A percentile compares a stretch with the other conserved stretches of the same genome.
These are phyloP conservation scores for Otolemur crassicaudatus DNA, from an alignment of 2,797 vertebrate species.

Conservation along the genomic window DNA sequence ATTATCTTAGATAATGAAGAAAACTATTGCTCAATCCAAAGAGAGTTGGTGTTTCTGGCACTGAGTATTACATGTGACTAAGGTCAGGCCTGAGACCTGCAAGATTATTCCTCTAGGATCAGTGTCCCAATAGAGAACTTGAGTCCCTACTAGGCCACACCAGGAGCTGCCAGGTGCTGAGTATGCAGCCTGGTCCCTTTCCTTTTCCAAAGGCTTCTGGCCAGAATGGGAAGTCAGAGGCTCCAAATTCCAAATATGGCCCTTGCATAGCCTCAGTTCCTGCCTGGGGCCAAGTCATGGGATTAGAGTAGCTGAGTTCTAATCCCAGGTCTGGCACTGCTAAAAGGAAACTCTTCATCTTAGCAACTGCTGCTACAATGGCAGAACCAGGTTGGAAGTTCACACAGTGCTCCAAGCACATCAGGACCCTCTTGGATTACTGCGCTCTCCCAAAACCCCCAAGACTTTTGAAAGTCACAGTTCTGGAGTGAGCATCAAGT, in stretches of 20 bases:
- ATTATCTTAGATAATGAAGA: not conserved
- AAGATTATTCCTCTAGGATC: not conserved
- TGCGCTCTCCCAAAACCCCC: not conserved
- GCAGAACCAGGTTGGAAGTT: not conserved
- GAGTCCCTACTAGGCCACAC: not conserved
- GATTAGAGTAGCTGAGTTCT: not conserved
- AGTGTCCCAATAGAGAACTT: not conserved
- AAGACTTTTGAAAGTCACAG: not conserved
- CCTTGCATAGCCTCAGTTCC: not conserved
- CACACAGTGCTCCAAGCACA: not conserved
- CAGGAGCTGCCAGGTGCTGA: not conserved
- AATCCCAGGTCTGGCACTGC: not conserved
- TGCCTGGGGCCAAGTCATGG: not conserved
- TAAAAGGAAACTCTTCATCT: not conserved
- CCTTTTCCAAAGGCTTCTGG: not conserved
- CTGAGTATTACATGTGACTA: not conserved
- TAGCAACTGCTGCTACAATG: not conserved
- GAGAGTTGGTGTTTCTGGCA: constrained; percentile 36
- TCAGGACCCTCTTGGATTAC: not conserved
- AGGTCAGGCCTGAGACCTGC: constrained; percentile 28
- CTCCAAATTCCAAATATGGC: not conserved
- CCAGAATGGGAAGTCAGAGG: not conserved
- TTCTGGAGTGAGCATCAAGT: not conserved
- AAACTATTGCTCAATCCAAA: not conserved
- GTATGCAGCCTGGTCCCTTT: not conserved